Evolutionary conservation across 2,888 invertebrate species (phyloP).

Genomic region (Rotaria magnacalcarata): DNA sequence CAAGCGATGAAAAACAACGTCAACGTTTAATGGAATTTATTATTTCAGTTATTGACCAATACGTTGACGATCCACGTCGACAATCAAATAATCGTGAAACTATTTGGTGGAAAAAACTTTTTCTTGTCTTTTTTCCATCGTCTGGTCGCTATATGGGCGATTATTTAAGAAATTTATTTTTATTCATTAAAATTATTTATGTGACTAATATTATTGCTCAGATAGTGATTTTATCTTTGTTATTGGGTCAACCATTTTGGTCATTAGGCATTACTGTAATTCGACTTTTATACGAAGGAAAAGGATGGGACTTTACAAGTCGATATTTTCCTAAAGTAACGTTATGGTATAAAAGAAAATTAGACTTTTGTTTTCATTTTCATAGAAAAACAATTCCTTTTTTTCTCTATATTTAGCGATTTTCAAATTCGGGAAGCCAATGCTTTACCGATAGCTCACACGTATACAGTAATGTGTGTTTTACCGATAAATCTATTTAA

Average conservation of each 20-base stretch:
- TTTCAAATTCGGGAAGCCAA: constrained; percentile 45
- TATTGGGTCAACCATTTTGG: constrained; percentile 46
- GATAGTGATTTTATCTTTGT: constrained; percentile 36
- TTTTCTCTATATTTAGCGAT: constrained; percentile 26
- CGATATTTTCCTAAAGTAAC: constrained; percentile 46
- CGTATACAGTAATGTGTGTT: constrained; percentile 48
- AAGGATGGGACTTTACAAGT: constrained; percentile 44
- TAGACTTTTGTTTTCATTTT: background rate
- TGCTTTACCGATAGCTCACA: constrained; percentile 41
- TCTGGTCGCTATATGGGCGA: constrained; percentile 44
- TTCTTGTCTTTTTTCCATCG: constrained; percentile 1
- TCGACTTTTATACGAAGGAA: constrained; percentile 38
- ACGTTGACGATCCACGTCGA: constrained; percentile 46
- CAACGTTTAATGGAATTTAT: constrained; percentile 43
- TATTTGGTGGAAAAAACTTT: background rate
- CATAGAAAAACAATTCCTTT: background rate
- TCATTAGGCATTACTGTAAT: constrained; percentile 44
- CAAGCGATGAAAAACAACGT: constrained; percentile 40
- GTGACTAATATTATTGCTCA: constrained; percentile 36
- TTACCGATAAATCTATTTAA: constrained; percentile 47
- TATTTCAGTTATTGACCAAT: constrained; percentile 45
- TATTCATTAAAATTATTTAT: constrained; percentile 45
- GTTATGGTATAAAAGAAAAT: constrained; percentile 11
- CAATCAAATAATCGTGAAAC: constrained; percentile 40
- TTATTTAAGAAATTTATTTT: constrained; percentile 45